Conservation (phyloP, 1,140 invertebrate species). For the Cyclargus thomasi region DNA sequence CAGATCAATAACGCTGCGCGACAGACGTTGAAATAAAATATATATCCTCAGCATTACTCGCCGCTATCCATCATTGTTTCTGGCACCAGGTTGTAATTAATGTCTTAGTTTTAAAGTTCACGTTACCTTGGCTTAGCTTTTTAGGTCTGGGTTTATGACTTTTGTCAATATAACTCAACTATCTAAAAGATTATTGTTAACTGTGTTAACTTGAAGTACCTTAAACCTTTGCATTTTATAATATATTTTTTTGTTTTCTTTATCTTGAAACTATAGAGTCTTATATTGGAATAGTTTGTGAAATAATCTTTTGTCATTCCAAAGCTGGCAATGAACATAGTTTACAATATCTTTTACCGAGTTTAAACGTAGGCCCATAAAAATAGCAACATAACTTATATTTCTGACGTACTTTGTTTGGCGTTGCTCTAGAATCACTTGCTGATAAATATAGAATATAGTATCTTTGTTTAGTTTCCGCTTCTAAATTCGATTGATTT, state of each 20-base stretch:
- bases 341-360: background rate
- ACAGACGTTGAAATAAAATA: constrained; percentile 26
- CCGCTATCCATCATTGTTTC: constrained; percentile 17
- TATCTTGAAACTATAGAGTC: too few species aligned
- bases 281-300: too few species aligned
- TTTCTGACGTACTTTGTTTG: constrained; percentile 29
- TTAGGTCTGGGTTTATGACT: constrained; percentile 13
- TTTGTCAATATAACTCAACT: background rate
- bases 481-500: constrained; percentile 45
- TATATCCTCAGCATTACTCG: constrained; percentile 22
- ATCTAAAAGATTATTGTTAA: background rate
- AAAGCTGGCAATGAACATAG: too few species aligned
- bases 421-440: constrained; percentile 41
- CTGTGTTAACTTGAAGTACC: too few species aligned
- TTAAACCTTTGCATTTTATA: too few species aligned
- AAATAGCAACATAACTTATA: background rate
- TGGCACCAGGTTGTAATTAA: constrained; percentile 19
- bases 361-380: background rate
- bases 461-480: constrained; percentile 55
- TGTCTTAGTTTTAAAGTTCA: constrained; percentile 19
- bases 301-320: too few species aligned
- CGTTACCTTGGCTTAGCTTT: constrained; percentile 20
- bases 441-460: constrained; percentile 51
- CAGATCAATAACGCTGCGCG: constrained; percentile 26
- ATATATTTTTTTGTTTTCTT: too few species aligned